phyloP scores from a whole-genome alignment of 2,888 invertebrate species.

The Hedya salicella region DNA sequence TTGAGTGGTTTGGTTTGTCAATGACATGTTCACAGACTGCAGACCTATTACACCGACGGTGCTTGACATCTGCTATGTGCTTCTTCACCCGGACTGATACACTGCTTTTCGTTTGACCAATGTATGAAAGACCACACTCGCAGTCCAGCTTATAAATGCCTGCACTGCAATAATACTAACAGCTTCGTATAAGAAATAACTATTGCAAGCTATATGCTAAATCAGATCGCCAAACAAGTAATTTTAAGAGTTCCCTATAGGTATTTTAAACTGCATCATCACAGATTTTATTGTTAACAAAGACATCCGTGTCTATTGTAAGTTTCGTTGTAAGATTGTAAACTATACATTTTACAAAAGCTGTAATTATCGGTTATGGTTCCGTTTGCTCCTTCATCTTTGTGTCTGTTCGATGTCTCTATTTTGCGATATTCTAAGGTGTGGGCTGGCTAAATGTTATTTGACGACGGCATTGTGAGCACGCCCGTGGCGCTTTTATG shows the following conservation, averaged over 20 bases:
- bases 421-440: constrained; percentile 84
- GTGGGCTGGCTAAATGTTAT: constrained; percentile 84
- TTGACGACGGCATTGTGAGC: constrained; percentile 81
- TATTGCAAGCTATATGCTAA: no score
- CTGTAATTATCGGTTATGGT: constrained; percentile 82
- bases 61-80: no score
- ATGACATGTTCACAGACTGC: no score
- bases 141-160: no score
- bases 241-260: background rate
- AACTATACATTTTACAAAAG: constrained; percentile 74
- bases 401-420: constrained; percentile 76
- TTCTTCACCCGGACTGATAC: no score
- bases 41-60: no score
- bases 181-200: no score
- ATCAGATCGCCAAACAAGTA: no score
- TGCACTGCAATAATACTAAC: no score
- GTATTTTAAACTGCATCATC: constrained; percentile 46
- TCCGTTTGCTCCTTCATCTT: constrained; percentile 73
- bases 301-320: constrained; percentile 60
- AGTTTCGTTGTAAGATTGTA: constrained; percentile 66
- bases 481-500: constrained; percentile 78
- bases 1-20: no score
- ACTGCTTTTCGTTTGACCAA: no score
- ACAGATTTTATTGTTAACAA: constrained; percentile 62
- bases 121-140: no score